A percentile compares a stretch with the other conserved stretches of the same genome.
Conservation (phyloP, 2,113 vertebrate genomes). For the Etheostoma cragini region DNA sequence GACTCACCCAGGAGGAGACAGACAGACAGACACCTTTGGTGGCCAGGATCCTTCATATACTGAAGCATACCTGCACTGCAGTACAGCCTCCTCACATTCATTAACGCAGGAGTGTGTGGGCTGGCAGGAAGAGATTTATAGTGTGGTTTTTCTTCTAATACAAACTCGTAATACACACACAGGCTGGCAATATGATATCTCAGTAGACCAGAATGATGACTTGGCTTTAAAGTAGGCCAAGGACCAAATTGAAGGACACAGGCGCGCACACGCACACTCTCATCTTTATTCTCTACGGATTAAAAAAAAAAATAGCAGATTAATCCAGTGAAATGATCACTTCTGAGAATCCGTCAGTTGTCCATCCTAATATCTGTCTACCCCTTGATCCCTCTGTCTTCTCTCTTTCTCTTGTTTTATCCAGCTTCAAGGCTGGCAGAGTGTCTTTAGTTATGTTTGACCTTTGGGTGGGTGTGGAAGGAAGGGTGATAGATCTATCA, state of each 20-base stretch:
- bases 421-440: conserved; percentile 34
- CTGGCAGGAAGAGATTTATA: conserved; percentile 69
- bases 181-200: conserved; percentile 54
- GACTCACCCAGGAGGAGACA: conserved; percentile 58
- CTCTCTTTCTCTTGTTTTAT: conserved; percentile 45
- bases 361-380: conserved; percentile 44
- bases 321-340: conserved; percentile 78
- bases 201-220: conserved; percentile 67
- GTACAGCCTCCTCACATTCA: conserved; percentile 38
- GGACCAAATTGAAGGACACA: conserved; percentile 72
- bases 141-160: conserved; percentile 53
- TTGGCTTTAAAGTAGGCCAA: conserved; percentile 80
- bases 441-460: conserved; percentile 53
- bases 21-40: conserved; percentile 44
- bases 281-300: conserved; percentile 72
- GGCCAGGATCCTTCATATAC: conserved; percentile 49
- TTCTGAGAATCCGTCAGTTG: conserved; percentile 64
- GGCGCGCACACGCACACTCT: conserved; percentile 25
- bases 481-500: conserved; percentile 39
- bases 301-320: conserved; percentile 76
- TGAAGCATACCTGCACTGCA: conserved; percentile 69
- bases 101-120: conserved; percentile 63
- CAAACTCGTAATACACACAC: conserved; percentile 50
- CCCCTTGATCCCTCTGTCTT: conserved; percentile 40
- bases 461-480: conserved; percentile 41